phyloP scores from a whole-genome alignment of 2,797 vertebrate species.

The Crocodylus rhombifer region DNA sequence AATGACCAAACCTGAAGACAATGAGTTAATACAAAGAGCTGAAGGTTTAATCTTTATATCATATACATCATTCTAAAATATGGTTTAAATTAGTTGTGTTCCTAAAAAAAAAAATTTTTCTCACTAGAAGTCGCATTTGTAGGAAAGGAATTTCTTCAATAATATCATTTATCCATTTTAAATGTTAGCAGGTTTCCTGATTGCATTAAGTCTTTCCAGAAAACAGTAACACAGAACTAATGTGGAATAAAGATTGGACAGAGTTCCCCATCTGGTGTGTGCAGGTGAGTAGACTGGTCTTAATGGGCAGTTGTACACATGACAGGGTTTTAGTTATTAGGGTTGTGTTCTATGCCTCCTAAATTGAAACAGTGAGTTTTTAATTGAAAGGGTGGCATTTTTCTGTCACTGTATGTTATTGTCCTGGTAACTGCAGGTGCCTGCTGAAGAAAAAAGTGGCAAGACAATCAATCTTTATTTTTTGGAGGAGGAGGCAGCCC shows the following conservation, averaged over 20 bases:
- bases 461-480: neutral
- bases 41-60: neutral
- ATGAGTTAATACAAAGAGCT: neutral
- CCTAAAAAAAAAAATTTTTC: constrained; percentile 45
- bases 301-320: neutral
- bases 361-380: no score
- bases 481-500: no score
- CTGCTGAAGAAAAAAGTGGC: no score
- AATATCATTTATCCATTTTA: constrained; percentile 53
- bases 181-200: constrained; percentile 47
- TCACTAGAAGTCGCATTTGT: constrained; percentile 8
- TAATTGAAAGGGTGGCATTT: no score
- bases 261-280: neutral
- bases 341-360: no score
- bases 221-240: neutral
- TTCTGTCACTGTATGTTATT: no score
- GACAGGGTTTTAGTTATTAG: no score
- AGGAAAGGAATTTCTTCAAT: constrained; percentile 18
- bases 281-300: neutral
- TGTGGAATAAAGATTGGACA: neutral
- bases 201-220: constrained; percentile 30
- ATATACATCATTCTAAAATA: neutral
- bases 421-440: no score
- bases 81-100: constrained; percentile 31
- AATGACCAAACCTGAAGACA: neutral